phyloP scores from a whole-genome alignment of 35 echinoderm and acorn worm genomes.

The Diadema setosum region DNA sequence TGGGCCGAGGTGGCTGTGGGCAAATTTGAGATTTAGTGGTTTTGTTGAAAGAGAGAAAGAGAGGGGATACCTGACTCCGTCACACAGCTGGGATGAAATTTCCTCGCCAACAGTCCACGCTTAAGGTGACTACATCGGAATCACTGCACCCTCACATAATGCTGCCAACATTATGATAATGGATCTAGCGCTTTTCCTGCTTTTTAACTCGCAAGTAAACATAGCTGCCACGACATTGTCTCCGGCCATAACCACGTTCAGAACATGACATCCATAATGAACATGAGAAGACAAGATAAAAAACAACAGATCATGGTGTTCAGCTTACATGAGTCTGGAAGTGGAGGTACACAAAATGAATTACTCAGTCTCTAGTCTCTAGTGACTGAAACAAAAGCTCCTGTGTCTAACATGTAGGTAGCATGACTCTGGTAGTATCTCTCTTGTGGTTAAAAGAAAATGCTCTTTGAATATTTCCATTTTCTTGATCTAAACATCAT shows the following conservation, averaged over 20 bases:
- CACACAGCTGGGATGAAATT: neutral
- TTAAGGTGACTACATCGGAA: neutral
- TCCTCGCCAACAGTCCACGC: neutral
- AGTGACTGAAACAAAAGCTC: too few species aligned
- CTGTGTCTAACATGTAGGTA: too few species aligned
- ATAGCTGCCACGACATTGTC: neutral
- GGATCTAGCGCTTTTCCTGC: neutral
- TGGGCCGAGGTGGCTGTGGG: neutral
- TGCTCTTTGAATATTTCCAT: too few species aligned
- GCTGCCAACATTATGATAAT: neutral
- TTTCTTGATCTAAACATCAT: too few species aligned
- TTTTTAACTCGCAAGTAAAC: neutral
- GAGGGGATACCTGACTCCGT: neutral
- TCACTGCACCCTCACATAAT: neutral
- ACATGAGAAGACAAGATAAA: too few species aligned
- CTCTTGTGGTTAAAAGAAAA: too few species aligned
- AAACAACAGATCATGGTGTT: neutral
- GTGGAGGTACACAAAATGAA: too few species aligned
- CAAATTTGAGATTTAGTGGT: slow-evolving; percentile 2
- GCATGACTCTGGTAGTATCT: too few species aligned
- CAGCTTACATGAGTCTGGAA: too few species aligned
- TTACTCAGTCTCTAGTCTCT: too few species aligned
- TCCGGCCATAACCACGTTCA: too few species aligned
- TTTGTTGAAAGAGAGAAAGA: neutral
- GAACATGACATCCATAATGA: too few species aligned